phyloP scores from a whole-genome alignment of 2,888 invertebrate genomes.

The Rotaria magnacalcarata region DNA sequence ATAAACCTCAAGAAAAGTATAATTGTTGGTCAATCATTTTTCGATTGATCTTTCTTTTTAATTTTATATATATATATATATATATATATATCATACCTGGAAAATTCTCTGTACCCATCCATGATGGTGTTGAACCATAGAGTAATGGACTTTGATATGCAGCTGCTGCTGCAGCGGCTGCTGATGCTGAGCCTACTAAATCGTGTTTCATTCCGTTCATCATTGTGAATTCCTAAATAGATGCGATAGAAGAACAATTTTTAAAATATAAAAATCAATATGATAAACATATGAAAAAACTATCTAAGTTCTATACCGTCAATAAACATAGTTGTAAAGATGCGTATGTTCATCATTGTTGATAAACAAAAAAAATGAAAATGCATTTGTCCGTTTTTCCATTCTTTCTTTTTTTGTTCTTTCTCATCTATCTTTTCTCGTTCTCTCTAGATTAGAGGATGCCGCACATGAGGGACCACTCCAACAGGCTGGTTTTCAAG shows the following conservation, averaged over 20 bases:
- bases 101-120: neutral
- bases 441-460: slow-evolving; percentile 29
- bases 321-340: neutral
- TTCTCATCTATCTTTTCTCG: slow-evolving; percentile 22
- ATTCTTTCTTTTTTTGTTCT: slow-evolving; percentile 4
- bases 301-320: neutral
- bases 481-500: slow-evolving; percentile 29
- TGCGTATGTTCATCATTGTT: slow-evolving; percentile 2
- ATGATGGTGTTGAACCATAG: slow-evolving; percentile 18
- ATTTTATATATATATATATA: no score
- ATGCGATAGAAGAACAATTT: neutral
- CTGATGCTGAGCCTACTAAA: neutral
- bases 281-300: neutral
- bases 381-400: neutral
- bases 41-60: neutral
- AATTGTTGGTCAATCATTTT: neutral
- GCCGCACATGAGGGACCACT: slow-evolving; percentile 31
- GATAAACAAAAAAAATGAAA: neutral
- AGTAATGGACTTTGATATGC: neutral
- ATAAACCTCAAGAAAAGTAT: slow-evolving; percentile 10
- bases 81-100: no score
- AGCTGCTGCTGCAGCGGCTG: neutral
- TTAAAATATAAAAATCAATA: neutral
- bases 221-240: neutral
- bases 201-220: slow-evolving; percentile 14